phyloP scores from a whole-genome alignment of 2,888 invertebrate genomes.

The Synanthedon formicaeformis region DNA sequence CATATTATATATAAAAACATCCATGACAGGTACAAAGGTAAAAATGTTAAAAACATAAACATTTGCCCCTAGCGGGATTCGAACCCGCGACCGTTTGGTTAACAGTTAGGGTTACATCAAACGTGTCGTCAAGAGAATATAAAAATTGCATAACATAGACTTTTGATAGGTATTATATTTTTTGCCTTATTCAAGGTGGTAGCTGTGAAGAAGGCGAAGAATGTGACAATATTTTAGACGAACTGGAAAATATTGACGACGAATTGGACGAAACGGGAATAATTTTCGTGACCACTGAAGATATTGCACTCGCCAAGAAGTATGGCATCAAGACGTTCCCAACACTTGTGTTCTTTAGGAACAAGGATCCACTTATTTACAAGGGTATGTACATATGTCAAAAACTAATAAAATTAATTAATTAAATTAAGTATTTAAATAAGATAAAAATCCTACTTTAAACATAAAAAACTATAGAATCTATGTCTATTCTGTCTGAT shows the following conservation, averaged over 20 bases:
- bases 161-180: neutral
- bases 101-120: no score
- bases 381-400: slow-evolving; percentile 62
- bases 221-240: slow-evolving; percentile 86
- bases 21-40: no score
- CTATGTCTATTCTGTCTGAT: no score
- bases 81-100: no score
- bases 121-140: no score
- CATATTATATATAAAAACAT: no score
- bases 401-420: neutral
- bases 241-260: slow-evolving; percentile 92
- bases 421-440: no score
- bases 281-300: slow-evolving; percentile 93
- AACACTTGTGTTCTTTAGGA: slow-evolving; percentile 89
- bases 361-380: slow-evolving; percentile 88
- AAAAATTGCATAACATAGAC: no score
- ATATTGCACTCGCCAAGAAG: slow-evolving; percentile 82
- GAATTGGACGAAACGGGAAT: slow-evolving; percentile 93
- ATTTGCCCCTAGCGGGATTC: no score
- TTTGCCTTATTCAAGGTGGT: slow-evolving; percentile 68
- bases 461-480: no score
- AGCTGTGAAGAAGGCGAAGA: slow-evolving; percentile 89
- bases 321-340: slow-evolving; percentile 88
- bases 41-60: no score
- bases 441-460: neutral